Percentiles rank a stretch among this genome's conserved stretches.
Conservation (phyloP, 2,797 vertebrate genomes). For the Acanthis flammea region DNA sequence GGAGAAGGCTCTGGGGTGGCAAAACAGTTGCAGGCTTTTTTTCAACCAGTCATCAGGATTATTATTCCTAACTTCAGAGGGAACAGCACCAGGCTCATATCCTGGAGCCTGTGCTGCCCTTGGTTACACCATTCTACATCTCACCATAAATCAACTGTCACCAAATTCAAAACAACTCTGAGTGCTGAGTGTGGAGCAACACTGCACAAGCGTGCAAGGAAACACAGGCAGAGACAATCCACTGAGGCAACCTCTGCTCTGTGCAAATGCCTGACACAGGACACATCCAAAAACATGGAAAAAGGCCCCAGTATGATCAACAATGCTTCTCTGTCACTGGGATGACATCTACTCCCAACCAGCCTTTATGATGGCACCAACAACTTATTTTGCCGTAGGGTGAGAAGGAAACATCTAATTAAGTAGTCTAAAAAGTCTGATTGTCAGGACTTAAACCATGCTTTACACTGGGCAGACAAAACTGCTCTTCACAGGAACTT, state of each 20-base stretch:
- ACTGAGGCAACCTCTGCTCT: background rate
- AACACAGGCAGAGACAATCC: background rate
- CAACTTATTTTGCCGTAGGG: background rate
- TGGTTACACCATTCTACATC: background rate
- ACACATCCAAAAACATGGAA: background rate
- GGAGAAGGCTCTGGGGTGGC: background rate
- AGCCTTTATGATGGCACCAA: background rate
- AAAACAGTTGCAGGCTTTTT: background rate
- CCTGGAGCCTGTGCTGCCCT: background rate
- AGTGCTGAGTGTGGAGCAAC: background rate
- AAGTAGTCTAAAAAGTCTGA: background rate
- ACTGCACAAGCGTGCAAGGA: background rate
- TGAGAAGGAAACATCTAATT: constrained; percentile 18
- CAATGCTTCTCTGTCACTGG: background rate
- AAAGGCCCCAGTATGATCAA: background rate
- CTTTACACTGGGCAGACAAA: background rate
- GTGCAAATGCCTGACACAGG: background rate
- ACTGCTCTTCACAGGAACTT: background rate
- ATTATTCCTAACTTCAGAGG: background rate
- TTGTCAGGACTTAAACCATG: background rate
- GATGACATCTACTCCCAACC: background rate
- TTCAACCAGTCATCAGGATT: background rate
- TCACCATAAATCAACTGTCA: background rate
- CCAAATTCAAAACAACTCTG: background rate
- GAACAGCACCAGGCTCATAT: background rate